Evolutionary conservation across 1,140 invertebrate genomes (phyloP), one percentile per base, ranked within the genome.

Genomic region (Drosophila albomicans): DNA sequence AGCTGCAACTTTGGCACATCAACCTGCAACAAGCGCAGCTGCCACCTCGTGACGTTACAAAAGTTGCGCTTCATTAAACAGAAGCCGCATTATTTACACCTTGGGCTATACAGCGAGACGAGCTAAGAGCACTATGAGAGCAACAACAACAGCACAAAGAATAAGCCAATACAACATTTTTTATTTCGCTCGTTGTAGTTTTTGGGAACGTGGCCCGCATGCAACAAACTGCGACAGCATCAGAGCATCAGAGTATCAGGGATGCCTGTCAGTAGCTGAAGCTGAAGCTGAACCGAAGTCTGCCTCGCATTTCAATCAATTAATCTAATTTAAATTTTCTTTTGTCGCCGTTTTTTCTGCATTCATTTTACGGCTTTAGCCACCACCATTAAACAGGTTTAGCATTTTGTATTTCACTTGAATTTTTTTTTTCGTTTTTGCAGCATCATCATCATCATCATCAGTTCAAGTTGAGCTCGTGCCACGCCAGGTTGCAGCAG

Each of bases 271-370:
- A 51, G 59, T 10, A 63, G 38, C 41, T 51, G 61, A 8, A 38
- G 1, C 35, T 20, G 2, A 20, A 25, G 28, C 43, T 15, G 15
- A 30, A 3, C n/a, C 10, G 35, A 38, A 38, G 65, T 16, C 63
- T 66, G 54, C 51, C 70, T 59, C 72, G 81, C 78, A 77, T 90
- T 91, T 91, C 90, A 90, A 91, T 91, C 90, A 91, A 91, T 91
- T 91, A 91, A 91, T 91, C 90, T 91, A 91, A 91, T 91, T 91
- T 91, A 88, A 91, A 91, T 85, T 91, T 88, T 71, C 65, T 80
- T 78, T 78, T 82, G 85, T 84, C 66, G 68, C 54, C 41, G 25
- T 69, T 66, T 84, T 78, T 65, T 72, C 32, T 8, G 7, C 2
- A 10, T 11, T 64, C 38, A 51, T 56, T 58, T 49, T 70, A n/a